A percentile compares a stretch with the other conserved stretches of the same genome.
Evolutionary conservation across 2,888 invertebrate species (phyloP).

Genomic region (Drosophila phalerata): DNA sequence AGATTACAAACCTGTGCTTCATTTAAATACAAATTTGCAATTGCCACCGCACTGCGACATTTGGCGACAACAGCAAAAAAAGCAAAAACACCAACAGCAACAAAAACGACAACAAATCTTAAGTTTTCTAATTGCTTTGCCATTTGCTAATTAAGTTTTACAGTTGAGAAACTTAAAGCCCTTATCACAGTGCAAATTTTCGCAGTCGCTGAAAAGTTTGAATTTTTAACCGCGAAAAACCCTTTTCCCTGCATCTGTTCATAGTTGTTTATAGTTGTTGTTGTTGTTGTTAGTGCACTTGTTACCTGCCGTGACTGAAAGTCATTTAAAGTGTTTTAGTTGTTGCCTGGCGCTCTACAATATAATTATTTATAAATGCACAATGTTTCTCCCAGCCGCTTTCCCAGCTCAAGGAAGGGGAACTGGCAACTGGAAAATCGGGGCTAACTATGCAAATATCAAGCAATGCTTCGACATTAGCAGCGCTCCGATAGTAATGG

Average conservation of each 20-base stretch:
- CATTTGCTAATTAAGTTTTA: constrained; percentile 71
- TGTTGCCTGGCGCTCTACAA: constrained; percentile 44
- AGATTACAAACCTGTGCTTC: not conserved
- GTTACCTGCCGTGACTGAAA: constrained; percentile 71
- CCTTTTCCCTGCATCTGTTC: not conserved
- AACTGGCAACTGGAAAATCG: constrained; percentile 1
- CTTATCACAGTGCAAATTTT: constrained; percentile 64
- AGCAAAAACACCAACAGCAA: constrained; percentile 7
- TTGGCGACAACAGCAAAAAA: constrained; percentile 14
- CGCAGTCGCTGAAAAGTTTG: constrained; percentile 57
- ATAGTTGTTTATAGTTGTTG: constrained; percentile 17
- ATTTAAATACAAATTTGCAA: constrained; percentile 31
- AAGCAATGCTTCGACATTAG: not conserved
- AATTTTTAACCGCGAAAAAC: constrained; percentile 40
- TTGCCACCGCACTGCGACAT: constrained; percentile 49
- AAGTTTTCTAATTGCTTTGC: constrained; percentile 63
- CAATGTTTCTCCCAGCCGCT: constrained; percentile 19
- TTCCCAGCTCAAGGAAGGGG: constrained; percentile 25
- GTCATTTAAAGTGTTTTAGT: constrained; percentile 69
- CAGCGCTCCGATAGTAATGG: not conserved
- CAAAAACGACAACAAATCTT: constrained; percentile 22
- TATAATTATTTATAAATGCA: constrained; percentile 57
- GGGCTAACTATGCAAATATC: constrained; percentile 51
- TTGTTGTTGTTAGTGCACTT: constrained; percentile 43
- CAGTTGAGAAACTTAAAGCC: constrained; percentile 49